These are phyloP conservation scores for Hoplodrina blanda DNA, from an alignment of 2,888 invertebrate species.

Conservation along the genomic window DNA sequence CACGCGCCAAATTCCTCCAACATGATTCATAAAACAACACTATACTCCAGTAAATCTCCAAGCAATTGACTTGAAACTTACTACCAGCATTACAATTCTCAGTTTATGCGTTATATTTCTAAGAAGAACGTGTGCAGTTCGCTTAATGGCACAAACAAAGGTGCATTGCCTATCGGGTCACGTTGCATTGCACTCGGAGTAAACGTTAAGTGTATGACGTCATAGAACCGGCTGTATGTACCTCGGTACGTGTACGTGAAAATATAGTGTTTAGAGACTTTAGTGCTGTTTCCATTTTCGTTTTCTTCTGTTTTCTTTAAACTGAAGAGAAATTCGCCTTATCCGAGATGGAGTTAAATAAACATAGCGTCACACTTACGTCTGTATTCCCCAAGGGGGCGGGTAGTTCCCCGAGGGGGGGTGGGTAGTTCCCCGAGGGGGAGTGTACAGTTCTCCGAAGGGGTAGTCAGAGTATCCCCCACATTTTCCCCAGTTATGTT, in stretches of 20 bases:
- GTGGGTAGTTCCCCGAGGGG: too few species aligned
- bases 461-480: background rate
- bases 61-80: slow-evolving; percentile 47
- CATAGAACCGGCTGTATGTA: slow-evolving; percentile 21
- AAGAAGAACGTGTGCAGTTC: slow-evolving; percentile 59
- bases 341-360: background rate
- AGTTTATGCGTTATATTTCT: slow-evolving; percentile 60
- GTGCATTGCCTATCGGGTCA: slow-evolving; percentile 63
- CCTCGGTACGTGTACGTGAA: slow-evolving; percentile 8
- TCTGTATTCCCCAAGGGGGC: background rate
- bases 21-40: slow-evolving; percentile 44
- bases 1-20: slow-evolving; percentile 15
- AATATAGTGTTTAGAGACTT: slow-evolving; percentile 6
- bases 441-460: too few species aligned
- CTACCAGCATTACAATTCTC: slow-evolving; percentile 49
- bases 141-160: slow-evolving; percentile 58
- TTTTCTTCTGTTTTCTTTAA: slow-evolving; percentile 2
- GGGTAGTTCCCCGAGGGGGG: too few species aligned
- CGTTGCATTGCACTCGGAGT: slow-evolving; percentile 56
- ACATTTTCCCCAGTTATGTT: background rate
- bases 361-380: background rate
- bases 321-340: background rate
- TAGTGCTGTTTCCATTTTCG: slow-evolving; percentile 12
- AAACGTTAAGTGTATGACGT: slow-evolving; percentile 50
- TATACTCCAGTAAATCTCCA: slow-evolving; percentile 30